Conservation (phyloP, 2,113 vertebrate species). For the Clarias batrachus region DNA sequence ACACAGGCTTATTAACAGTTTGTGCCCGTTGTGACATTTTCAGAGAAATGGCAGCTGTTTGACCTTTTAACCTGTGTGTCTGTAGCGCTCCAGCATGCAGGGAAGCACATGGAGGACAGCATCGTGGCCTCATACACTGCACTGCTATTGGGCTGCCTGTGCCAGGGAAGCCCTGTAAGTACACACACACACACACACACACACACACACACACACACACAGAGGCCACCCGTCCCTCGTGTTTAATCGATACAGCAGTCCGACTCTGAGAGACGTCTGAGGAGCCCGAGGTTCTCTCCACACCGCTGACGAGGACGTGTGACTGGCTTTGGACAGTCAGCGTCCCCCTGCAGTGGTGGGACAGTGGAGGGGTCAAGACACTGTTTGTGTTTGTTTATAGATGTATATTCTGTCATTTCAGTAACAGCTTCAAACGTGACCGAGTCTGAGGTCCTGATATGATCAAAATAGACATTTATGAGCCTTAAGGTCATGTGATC, state of each 20-base stretch:
- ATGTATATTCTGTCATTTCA: no score
- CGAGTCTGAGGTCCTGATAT: no score
- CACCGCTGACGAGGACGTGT: not conserved
- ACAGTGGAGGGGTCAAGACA: no score
- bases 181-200: not conserved
- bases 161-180: slow-evolving; percentile 94
- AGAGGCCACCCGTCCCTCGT: not conserved
- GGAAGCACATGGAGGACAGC: slow-evolving; percentile 99
- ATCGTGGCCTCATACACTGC: slow-evolving; percentile 98
- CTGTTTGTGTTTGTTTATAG: no score
- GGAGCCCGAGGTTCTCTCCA: not conserved
- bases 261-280: not conserved
- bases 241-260: not conserved
- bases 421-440: no score
- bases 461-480: no score
- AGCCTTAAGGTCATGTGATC: no score
- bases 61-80: slow-evolving; percentile 17
- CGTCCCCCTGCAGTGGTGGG: not conserved
- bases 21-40: not conserved
- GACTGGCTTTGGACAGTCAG: not conserved
- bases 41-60: not conserved
- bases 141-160: slow-evolving; percentile 93
- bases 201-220: not conserved
- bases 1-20: not conserved
- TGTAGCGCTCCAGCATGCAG: slow-evolving; percentile 94